Percentiles rank a stretch among this genome's conserved stretches.
phyloP scores from a whole-genome alignment of 1,140 invertebrate genomes.

The Metopolophium dirhodum region DNA sequence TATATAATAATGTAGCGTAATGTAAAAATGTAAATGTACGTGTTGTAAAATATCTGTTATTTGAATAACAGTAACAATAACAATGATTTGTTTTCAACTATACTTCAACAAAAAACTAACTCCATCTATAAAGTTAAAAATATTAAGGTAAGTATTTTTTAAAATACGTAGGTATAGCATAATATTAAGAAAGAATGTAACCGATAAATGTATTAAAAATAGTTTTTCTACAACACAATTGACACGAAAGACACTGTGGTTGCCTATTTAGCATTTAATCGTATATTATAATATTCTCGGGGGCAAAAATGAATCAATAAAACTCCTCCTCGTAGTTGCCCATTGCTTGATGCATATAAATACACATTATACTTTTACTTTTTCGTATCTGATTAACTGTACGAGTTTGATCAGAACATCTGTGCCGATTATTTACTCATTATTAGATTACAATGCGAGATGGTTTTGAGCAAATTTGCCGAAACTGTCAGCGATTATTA shows the following conservation, averaged over 20 bases:
- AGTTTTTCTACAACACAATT: background rate
- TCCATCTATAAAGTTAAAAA: background rate
- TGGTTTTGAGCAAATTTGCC: background rate
- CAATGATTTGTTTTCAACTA: background rate
- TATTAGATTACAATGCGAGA: no score
- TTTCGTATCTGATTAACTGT: no score
- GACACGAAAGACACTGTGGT: background rate
- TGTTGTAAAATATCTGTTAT: background rate
- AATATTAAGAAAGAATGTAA: background rate
- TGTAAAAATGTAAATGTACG: no score
- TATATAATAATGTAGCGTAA: no score
- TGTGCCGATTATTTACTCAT: no score
- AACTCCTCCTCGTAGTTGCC: no score
- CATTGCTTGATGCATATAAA: no score
- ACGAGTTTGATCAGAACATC: no score
- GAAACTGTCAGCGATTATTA: background rate
- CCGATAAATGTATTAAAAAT: background rate
- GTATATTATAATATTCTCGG: background rate
- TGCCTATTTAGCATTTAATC: background rate
- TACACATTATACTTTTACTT: no score
- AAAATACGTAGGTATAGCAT: no score
- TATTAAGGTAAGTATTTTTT: background rate
- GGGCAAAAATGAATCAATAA: no score
- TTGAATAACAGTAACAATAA: background rate
- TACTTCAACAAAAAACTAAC: background rate